Percentiles rank a stretch among this genome's conserved stretches.
Conservation (phyloP, 2,888 invertebrate species). For the Steromphala cineraria region DNA sequence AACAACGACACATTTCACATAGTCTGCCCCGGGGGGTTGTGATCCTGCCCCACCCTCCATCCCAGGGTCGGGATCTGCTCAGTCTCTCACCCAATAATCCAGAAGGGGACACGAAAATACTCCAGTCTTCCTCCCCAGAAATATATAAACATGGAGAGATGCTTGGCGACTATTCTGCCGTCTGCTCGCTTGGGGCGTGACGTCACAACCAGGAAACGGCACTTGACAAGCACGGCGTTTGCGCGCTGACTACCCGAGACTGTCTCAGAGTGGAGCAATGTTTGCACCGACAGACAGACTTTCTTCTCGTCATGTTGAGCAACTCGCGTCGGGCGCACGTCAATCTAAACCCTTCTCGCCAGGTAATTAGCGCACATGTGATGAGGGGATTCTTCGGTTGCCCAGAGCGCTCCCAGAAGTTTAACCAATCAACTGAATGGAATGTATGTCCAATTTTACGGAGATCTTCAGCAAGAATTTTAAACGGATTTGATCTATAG, state of each 20-base stretch:
- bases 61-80: background rate
- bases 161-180: background rate
- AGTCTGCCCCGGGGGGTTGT: background rate
- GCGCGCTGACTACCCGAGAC: background rate
- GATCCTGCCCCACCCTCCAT: background rate
- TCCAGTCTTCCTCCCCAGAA: background rate
- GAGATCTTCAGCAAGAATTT: too few relatives aligned
- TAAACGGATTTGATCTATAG: too few relatives aligned
- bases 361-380: too few relatives aligned
- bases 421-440: too few relatives aligned
- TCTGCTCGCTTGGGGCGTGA: background rate
- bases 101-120: background rate
- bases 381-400: too few relatives aligned
- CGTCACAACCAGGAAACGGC: slow-evolving; percentile 8
- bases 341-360: too few relatives aligned
- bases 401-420: too few relatives aligned
- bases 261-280: too few relatives aligned
- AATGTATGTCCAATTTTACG: too few relatives aligned
- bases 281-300: too few relatives aligned
- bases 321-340: too few relatives aligned
- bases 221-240: background rate
- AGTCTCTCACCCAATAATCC: background rate
- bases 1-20: slow-evolving; percentile 42
- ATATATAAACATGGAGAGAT: background rate
- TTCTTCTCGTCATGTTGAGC: too few relatives aligned